Percentiles rank a stretch among this genome's conserved stretches.
Evolutionary conservation across 2,797 vertebrate genomes (phyloP).

Genomic region (Brotogeris chrysoptera): DNA sequence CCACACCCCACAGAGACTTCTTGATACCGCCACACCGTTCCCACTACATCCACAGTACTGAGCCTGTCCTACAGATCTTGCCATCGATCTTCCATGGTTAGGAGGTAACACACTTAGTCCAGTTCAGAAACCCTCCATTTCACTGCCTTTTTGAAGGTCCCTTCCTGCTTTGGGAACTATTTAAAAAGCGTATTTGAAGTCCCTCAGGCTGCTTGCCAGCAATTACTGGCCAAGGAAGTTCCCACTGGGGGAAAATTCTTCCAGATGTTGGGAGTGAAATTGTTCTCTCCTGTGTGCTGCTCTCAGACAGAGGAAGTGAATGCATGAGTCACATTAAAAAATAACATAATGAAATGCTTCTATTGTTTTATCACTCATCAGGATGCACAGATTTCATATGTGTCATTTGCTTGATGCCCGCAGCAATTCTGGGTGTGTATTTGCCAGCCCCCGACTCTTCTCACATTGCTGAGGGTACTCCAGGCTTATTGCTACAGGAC

Average conservation of each 20-base stretch:
- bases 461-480: not conserved
- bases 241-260: not conserved
- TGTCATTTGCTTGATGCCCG: not conserved
- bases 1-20: not conserved
- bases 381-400: accelerated
- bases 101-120: not conserved
- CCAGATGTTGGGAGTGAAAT: not conserved
- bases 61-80: not conserved
- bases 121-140: not conserved
- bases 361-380: not conserved
- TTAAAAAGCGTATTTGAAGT: not conserved
- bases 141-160: not conserved
- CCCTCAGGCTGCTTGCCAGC: not conserved
- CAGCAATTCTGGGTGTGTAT: not conserved
- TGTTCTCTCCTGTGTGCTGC: not conserved
- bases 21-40: not conserved
- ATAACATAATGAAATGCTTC: not conserved
- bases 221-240: not conserved
- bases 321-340: not conserved
- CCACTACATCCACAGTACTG: not conserved
- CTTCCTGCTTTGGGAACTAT: not conserved
- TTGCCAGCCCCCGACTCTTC: not conserved
- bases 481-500: not conserved
- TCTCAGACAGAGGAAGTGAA: not conserved
- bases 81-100: not conserved